phyloP scores from a whole-genome alignment of 2,888 invertebrate species.

The Plebejus anna region DNA sequence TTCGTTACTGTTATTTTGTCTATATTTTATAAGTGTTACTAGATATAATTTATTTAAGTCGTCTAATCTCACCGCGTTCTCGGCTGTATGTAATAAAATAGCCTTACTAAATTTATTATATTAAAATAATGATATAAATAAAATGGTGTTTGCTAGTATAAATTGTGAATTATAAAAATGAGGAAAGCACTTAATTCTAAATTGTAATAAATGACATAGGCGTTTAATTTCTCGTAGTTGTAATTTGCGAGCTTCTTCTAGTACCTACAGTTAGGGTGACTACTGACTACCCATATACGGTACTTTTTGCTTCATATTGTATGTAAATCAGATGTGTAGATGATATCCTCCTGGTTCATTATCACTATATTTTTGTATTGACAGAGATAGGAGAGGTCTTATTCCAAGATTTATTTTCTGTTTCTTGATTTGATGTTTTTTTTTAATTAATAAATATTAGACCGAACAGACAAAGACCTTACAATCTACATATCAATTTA shows the following conservation, averaged over 20 bases:
- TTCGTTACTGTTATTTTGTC: conserved; percentile 29
- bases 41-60: conserved; percentile 34
- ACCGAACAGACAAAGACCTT: neutral
- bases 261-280: conserved; percentile 29
- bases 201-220: conserved; percentile 75
- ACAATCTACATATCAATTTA: neutral
- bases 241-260: conserved; percentile 41
- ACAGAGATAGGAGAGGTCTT: neutral
- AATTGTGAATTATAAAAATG: conserved; percentile 66
- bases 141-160: conserved; percentile 67
- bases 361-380: neutral
- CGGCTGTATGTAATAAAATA: conserved; percentile 66
- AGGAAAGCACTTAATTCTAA: conserved; percentile 77
- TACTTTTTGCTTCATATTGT: conserved; percentile 29
- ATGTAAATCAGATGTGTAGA: neutral
- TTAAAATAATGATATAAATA: conserved; percentile 60
- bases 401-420: neutral
- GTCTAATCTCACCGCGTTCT: conserved; percentile 57
- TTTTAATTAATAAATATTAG: neutral
- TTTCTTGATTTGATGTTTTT: neutral
- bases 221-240: conserved; percentile 49
- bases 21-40: conserved; percentile 30
- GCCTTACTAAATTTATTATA: conserved; percentile 75
- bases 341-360: neutral
- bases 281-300: conserved; percentile 11